Base-by-base conservation (phyloP, 2,888 invertebrate genomes). In the Aspidiotus destructor region DNA sequence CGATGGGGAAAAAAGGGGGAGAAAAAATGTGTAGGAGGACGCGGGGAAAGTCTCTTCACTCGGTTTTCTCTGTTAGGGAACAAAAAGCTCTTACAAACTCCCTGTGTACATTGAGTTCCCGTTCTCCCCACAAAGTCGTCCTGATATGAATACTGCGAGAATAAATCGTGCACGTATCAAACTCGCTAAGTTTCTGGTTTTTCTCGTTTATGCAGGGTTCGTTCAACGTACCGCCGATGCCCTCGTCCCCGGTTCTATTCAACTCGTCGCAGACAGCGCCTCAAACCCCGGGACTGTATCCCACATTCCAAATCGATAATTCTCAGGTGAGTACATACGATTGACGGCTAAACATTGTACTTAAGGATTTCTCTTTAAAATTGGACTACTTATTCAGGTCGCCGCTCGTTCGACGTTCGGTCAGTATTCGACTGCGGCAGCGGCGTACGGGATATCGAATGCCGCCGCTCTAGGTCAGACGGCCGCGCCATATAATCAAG, bases 241-340 rank as follows among this genome's bases (percentile, higher is more conserved):
- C 92, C 44, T 92, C 91, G 67, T 92, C 92, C 16, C 87, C 88
- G 28, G 87, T 91, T 68, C 80, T 89, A 70, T 90, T 87, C 75
- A 89, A 90, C 77, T 87, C 89, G 42, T 86, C 89, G 58, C 85
- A 86, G 75, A 83, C 82, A 73, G 57, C 62, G 11, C 15, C 68
- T 54, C 84, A 81, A 58, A 84, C 85, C 72, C 89, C 86, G 73
- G 84, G 89, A 64, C 81, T 91, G 54, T 93, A 92, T 77, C 89
- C 89, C 74, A 85, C 92, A 73, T 92, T 92, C 82, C 86, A 69
- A 48, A 44, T 86, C 75, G 77, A 85, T 70, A 85, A 84, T 73
- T 74, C 78, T 15, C 79, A 77, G 74, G 76, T 73, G 72, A 76
- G 63, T 73, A 76, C 16, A 73, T 8, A 8, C n/a, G 15, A 8